Evolutionary conservation across 2,797 vertebrate species (phyloP).

Genomic region (Pelochelys cantorii): DNA sequence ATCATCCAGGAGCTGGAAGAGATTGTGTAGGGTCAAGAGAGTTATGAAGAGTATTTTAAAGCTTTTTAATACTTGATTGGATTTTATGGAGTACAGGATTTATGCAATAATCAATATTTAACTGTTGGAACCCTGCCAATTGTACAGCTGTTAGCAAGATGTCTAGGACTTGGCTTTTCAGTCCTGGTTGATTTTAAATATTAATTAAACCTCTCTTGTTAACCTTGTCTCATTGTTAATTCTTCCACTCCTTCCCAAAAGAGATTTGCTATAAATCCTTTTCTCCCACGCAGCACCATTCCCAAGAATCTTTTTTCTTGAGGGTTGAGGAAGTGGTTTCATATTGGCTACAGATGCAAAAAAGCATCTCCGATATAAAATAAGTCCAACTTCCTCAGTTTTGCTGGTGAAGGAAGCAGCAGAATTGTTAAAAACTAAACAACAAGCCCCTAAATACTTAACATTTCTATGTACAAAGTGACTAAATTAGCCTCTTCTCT

Average conservation of each 20-base stretch:
- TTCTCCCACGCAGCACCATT: constrained; percentile 22
- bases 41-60: not conserved
- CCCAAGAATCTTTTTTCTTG: constrained; percentile 11
- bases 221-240: not conserved
- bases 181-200: not conserved
- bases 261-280: not conserved
- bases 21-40: not conserved
- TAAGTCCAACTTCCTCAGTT: constrained; percentile 15
- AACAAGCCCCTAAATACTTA: not conserved
- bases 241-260: not conserved
- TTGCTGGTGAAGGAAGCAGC: constrained; percentile 22
- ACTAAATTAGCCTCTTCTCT: constrained; percentile 7
- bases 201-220: not conserved
- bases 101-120: not conserved
- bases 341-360: constrained; percentile 2
- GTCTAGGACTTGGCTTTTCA: not conserved
- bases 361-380: constrained; percentile 8
- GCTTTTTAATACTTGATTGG: not conserved
- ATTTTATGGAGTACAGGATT: not conserved
- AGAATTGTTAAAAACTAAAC: not conserved
- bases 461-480: not conserved
- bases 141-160: not conserved
- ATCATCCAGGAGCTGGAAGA: not conserved
- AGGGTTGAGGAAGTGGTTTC: constrained; percentile 63
- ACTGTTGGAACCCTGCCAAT: not conserved